A percentile compares a stretch with the other conserved stretches of the same genome.
phyloP scores from a whole-genome alignment of 1,140 invertebrate species.

The Geopemphigus sp. region DNA sequence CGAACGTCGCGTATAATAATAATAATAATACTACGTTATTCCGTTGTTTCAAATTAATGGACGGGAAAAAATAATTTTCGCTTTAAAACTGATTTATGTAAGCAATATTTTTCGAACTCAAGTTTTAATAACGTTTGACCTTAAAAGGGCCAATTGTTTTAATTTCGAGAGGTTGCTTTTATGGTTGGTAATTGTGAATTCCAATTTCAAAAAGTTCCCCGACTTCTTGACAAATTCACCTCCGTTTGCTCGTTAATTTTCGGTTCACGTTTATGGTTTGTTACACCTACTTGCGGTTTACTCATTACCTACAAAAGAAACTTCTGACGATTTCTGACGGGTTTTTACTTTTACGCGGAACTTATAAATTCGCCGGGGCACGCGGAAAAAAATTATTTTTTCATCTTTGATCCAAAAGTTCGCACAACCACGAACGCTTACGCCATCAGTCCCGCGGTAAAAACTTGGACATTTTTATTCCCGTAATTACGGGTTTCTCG shows the following conservation, averaged over 20 bases:
- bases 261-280: constrained; percentile 17
- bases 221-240: constrained; percentile 22
- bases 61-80: not conserved
- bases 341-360: constrained; percentile 1
- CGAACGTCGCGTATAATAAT: no score
- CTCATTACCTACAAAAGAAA: not conserved
- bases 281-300: constrained; percentile 16
- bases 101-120: not conserved
- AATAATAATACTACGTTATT: no score
- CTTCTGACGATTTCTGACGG: constrained; percentile 1
- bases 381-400: not conserved
- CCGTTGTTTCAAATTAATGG: no score
- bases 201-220: not conserved
- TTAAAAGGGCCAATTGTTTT: not conserved
- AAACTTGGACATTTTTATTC: no score
- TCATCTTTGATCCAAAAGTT: constrained; percentile 7
- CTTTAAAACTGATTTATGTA: constrained; percentile 10
- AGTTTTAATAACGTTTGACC: not conserved
- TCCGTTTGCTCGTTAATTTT: constrained; percentile 24
- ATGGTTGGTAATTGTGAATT: constrained; percentile 7
- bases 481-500: no score
- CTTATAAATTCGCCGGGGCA: not conserved
- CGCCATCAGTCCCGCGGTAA: no score
- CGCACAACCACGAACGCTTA: no score
- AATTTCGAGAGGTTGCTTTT: constrained; percentile 1